Percentiles rank a stretch among this genome's conserved stretches.
Conservation (phyloP, 2,797 vertebrate genomes). For the Lophius americanus region DNA sequence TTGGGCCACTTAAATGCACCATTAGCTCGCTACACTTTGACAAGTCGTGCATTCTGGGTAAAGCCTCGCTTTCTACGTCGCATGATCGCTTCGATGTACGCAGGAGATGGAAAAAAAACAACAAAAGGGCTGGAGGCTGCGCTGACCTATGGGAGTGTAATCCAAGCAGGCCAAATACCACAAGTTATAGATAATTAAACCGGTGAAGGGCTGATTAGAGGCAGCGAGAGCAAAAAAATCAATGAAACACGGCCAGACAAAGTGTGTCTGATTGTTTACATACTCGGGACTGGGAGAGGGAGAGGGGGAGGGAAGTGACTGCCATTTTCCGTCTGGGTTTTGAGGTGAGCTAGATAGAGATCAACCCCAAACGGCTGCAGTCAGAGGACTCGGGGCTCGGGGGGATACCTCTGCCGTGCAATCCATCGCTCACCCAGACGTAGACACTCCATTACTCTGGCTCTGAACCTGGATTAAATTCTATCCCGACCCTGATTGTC, state of each 20-base stretch:
- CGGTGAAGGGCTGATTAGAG: constrained; percentile 73
- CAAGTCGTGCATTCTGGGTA: constrained; percentile 36
- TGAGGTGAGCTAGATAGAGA: constrained; percentile 73
- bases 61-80: constrained; percentile 32
- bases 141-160: constrained; percentile 59
- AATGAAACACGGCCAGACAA: constrained; percentile 75
- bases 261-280: constrained; percentile 79
- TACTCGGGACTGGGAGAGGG: constrained; percentile 60
- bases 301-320: constrained; percentile 48
- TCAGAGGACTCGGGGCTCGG: constrained; percentile 60
- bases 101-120: constrained; percentile 31
- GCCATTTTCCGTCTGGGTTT: constrained; percentile 70
- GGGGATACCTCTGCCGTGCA: constrained; percentile 57
- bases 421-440: constrained; percentile 67
- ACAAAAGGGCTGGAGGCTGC: constrained; percentile 41
- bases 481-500: constrained; percentile 64
- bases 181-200: constrained; percentile 76
- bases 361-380: constrained; percentile 78
- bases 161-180: constrained; percentile 64
- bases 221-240: constrained; percentile 73
- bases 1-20: constrained; percentile 38
- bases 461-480: constrained; percentile 74
- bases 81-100: constrained; percentile 50
- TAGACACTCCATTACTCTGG: constrained; percentile 70
- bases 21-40: constrained; percentile 45